Percentiles rank a stretch among this genome's conserved stretches.
Evolutionary conservation across 2,888 invertebrate species (phyloP).

Genomic region (Diadromus collaris): DNA sequence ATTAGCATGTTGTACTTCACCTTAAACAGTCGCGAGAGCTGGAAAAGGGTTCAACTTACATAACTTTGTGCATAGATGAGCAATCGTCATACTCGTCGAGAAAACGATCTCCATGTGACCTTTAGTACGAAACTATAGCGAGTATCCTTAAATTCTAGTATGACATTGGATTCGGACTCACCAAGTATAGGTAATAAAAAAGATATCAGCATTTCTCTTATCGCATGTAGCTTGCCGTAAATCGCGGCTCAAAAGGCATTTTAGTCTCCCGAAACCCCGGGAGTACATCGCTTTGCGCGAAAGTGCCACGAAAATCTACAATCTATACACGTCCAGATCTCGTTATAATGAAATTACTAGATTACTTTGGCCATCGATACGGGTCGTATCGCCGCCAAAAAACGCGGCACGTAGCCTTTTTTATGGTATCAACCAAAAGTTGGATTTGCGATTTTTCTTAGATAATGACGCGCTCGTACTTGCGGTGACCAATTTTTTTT

Average conservation of each 20-base stretch:
- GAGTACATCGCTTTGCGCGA: constrained; percentile 31
- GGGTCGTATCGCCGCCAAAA: constrained; percentile 44
- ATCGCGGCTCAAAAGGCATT: constrained; percentile 65
- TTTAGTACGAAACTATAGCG: constrained; percentile 54
- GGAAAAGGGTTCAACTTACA: not conserved
- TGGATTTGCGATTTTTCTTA: constrained; percentile 7
- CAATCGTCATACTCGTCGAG: constrained; percentile 1
- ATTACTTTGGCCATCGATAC: constrained; percentile 71
- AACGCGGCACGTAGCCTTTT: constrained; percentile 51
- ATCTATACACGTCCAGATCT: constrained; percentile 55
- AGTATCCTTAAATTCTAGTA: constrained; percentile 59
- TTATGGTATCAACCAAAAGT: not conserved
- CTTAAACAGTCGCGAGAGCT: not conserved
- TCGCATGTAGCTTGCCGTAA: constrained; percentile 63
- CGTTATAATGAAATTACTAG: constrained; percentile 64
- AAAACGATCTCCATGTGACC: constrained; percentile 14
- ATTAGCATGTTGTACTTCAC: too few species aligned
- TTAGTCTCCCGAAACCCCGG: constrained; percentile 13
- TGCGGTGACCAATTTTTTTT: constrained; percentile 70
- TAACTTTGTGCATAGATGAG: not conserved
- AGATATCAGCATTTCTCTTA: constrained; percentile 64
- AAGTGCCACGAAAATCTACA: constrained; percentile 62
- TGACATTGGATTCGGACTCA: constrained; percentile 69
- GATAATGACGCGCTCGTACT: constrained; percentile 56
- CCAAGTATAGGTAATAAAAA: constrained; percentile 64